A percentile compares a stretch with the other conserved stretches of the same genome.
Conservation (phyloP, 2,888 invertebrate genomes). For the Sialis fuliginosa region DNA sequence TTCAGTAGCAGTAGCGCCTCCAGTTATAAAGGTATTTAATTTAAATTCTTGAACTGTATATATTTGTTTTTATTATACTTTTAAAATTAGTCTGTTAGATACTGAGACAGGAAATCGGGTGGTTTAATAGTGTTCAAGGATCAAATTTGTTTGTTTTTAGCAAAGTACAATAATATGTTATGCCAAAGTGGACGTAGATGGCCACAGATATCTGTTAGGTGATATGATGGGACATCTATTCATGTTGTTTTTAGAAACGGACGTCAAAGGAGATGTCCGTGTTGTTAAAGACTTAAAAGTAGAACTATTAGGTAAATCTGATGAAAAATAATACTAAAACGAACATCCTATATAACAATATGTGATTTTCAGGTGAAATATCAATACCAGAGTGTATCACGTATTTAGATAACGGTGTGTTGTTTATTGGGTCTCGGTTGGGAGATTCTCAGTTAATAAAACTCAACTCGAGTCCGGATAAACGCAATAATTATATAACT, state of each 20-base stretch:
- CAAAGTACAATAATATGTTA: conserved; percentile 90
- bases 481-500: conserved; percentile 75
- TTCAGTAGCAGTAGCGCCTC: conserved; percentile 82
- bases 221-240: conserved; percentile 91
- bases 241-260: conserved; percentile 84
- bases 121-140: not conserved
- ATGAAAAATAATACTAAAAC: not conserved
- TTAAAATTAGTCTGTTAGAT: not conserved
- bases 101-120: not conserved
- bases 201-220: conserved; percentile 78
- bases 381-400: conserved; percentile 95
- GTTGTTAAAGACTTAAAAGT: conserved; percentile 84
- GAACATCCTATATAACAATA: not conserved
- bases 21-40: conserved; percentile 64
- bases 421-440: conserved; percentile 87
- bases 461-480: conserved; percentile 68
- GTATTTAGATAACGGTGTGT: conserved; percentile 94
- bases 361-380: conserved; percentile 45
- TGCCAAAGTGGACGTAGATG: conserved; percentile 81
- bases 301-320: conserved; percentile 55
- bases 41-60: not conserved
- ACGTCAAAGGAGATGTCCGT: conserved; percentile 59
- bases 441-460: conserved; percentile 94
- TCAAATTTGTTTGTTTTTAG: conserved; percentile 25
- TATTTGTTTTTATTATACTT: not conserved